Base-by-base conservation (phyloP, 2,888 invertebrate species). In the Thumatha senex region DNA sequence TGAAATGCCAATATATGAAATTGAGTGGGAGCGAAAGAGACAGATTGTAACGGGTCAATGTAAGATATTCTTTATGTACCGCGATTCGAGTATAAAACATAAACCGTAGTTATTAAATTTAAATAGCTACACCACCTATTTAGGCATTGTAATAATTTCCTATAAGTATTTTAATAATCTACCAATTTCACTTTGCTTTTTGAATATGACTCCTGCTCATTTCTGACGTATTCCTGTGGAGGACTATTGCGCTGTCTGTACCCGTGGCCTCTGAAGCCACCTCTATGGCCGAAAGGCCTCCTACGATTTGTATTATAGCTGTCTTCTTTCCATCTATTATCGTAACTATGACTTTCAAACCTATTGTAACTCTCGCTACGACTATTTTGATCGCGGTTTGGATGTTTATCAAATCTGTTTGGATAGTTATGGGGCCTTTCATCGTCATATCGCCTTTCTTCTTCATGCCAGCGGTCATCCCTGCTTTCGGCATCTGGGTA, bases 131-230 rank as follows among this genome's bases (percentile, higher is more conserved):
- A 53, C 43, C 46, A 65, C 38, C 56, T 61, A 69, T 67, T 71
- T 72, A 70, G 67, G 66, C 63, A 61, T 64, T 52, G 50, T 58
- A 24, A n/a, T n/a, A 38, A 50, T n/a, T 30, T 52, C 67, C 81
- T 39, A 18, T 51, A 52, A 31, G 39, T 39, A 14, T 46, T 5
- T 36, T 72, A 89, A 67, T 90, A 90, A 73, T 90, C 89, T 33
- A 90, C 89, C 51, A 90, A 77, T 72, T 89, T 89, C 5, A 89
- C 79, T 76, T 82, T 86, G 49, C 63, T 82, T 61, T 67, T 82
- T 18, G 70, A 59, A 31, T 54, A 52, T 15, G 54, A 44, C 2
- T 71, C 70, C 8, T 62, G 33, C 18, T 50, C 47, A n/a, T 71
- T 67, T 50, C 56, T 67, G 11, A 67, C 63, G 13, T 56, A 52